Percentiles rank a stretch among this genome's conserved stretches.
phyloP scores from a whole-genome alignment of 2,888 invertebrate species.

The Masnerella sp. region DNA sequence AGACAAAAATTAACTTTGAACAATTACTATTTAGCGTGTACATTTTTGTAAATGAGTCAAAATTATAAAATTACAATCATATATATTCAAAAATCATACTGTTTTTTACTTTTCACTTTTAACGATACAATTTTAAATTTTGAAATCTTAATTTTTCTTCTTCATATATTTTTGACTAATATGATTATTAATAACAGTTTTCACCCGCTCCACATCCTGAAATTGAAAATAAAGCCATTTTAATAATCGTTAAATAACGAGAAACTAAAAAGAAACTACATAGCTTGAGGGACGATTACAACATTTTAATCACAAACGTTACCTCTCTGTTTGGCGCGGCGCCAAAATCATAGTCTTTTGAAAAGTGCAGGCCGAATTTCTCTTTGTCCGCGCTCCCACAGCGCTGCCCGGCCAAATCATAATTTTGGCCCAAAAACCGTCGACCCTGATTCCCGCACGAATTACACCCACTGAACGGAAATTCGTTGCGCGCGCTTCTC shows the following conservation, averaged over 20 bases:
- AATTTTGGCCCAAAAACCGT: too few relatives aligned
- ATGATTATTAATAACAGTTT: slow-evolving; percentile 3
- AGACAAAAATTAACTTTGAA: too few relatives aligned
- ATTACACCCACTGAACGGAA: too few relatives aligned
- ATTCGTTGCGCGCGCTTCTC: too few relatives aligned
- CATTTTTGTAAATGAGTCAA: too few relatives aligned
- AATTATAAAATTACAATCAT: too few relatives aligned
- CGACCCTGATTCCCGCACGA: too few relatives aligned
- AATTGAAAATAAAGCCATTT: background rate
- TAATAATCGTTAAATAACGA: too few relatives aligned
- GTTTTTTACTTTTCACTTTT: background rate
- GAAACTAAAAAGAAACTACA: too few relatives aligned
- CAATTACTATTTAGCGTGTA: too few relatives aligned
- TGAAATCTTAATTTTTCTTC: background rate
- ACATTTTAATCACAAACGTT: background rate
- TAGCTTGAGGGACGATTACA: background rate
- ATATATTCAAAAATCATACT: too few relatives aligned
- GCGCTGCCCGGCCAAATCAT: too few relatives aligned
- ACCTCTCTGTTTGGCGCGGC: background rate
- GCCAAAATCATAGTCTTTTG: background rate
- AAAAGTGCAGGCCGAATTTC: background rate
- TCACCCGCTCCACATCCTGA: background rate
- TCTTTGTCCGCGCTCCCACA: background rate
- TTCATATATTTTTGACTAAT: background rate
- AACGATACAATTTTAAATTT: background rate